Conservation (phyloP, 2,113 vertebrate genomes). For the Poicephalus gulielmi region DNA sequence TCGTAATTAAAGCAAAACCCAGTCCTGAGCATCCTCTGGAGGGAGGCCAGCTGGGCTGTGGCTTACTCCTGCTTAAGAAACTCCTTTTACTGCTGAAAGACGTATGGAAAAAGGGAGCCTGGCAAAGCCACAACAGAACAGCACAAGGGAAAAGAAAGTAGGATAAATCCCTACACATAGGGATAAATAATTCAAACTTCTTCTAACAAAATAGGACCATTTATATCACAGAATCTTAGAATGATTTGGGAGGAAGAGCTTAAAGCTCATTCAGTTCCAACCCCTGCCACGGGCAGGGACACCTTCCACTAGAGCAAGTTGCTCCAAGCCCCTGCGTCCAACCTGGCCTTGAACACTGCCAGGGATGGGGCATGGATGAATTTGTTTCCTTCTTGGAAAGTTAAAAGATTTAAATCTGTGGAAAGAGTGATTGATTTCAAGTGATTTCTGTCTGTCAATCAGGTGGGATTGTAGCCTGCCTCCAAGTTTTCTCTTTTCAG, state of each 20-base stretch:
- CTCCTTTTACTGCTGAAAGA: background rate
- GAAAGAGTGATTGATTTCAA: background rate
- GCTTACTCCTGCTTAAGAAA: background rate
- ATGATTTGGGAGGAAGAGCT: background rate
- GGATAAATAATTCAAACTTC: background rate
- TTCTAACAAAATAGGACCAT: background rate
- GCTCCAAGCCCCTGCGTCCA: background rate
- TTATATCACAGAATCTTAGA: background rate
- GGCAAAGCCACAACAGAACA: background rate
- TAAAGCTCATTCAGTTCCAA: background rate
- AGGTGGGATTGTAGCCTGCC: background rate
- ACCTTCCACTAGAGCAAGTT: background rate
- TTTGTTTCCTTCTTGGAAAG: background rate
- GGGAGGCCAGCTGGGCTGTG: background rate
- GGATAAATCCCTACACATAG: background rate
- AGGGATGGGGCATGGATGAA: background rate
- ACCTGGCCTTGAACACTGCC: background rate
- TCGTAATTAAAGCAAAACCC: background rate
- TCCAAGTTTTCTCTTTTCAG: background rate
- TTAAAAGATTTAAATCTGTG: background rate
- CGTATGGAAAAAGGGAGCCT: background rate
- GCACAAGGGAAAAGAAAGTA: background rate
- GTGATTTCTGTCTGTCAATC: background rate
- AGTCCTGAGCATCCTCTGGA: background rate
- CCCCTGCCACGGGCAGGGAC: background rate